Evolutionary conservation across 2,888 invertebrate genomes (phyloP).

Genomic region (Brachypterus glaber): DNA sequence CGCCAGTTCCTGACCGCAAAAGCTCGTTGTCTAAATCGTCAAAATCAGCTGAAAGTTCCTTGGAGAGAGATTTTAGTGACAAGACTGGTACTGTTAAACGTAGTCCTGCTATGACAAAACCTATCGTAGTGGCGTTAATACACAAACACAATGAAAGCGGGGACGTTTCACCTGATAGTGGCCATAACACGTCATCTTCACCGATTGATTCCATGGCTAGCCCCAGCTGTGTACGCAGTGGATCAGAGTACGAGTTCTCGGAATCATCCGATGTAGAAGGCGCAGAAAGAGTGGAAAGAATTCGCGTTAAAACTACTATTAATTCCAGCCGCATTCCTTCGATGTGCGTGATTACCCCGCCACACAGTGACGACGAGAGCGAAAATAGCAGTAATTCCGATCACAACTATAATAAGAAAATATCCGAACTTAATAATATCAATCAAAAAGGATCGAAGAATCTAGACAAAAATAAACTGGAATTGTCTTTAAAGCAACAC

Average conservation of each 20-base stretch:
- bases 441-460: slow-evolving; percentile 5
- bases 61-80: slow-evolving; percentile 35
- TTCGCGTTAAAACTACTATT: slow-evolving; percentile 76
- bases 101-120: slow-evolving; percentile 41
- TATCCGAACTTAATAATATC: slow-evolving; percentile 11
- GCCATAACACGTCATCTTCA: slow-evolving; percentile 71
- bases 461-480: slow-evolving; percentile 12
- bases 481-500: slow-evolving; percentile 9
- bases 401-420: slow-evolving; percentile 22
- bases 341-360: slow-evolving; percentile 85
- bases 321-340: slow-evolving; percentile 83
- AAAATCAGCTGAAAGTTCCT: slow-evolving; percentile 42
- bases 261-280: slow-evolving; percentile 82
- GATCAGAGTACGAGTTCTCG: slow-evolving; percentile 73
- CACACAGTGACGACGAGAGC: slow-evolving; percentile 78
- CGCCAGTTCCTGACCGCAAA: slow-evolving; percentile 74
- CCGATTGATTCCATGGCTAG: slow-evolving; percentile 68
- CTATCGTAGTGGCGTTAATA: slow-evolving; percentile 51
- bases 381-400: slow-evolving; percentile 30
- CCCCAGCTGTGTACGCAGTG: slow-evolving; percentile 57
- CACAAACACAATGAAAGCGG: slow-evolving; percentile 49
- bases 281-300: slow-evolving; percentile 77
- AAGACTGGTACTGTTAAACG: slow-evolving; percentile 40
- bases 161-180: slow-evolving; percentile 70
- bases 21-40: slow-evolving; percentile 60